Conservation (phyloP, 2,797 vertebrate genomes). For the Lagorchestes hirsutus region DNA sequence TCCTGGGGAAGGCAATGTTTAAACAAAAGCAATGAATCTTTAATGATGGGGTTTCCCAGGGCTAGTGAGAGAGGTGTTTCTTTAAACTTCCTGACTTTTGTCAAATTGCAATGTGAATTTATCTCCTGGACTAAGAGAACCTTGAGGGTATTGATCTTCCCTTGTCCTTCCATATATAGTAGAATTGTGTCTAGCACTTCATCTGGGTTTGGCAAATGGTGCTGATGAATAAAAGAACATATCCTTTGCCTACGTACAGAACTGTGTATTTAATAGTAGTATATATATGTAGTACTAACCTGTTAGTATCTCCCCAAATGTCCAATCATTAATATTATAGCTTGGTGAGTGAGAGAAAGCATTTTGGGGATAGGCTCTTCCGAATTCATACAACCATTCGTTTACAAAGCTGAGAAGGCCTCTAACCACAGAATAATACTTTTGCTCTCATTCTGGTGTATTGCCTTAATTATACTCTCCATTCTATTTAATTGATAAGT, state of each 20-base stretch:
- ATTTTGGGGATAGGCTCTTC: not conserved
- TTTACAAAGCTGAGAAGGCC: constrained; percentile 22
- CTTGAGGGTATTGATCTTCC: not conserved
- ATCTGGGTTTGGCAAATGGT: not conserved
- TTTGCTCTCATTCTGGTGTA: not conserved
- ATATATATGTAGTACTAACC: not conserved
- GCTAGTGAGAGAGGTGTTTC: not conserved
- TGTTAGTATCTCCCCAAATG: constrained; percentile 3
- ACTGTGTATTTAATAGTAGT: not conserved
- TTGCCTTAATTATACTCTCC: constrained; percentile 44
- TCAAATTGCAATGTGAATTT: not conserved
- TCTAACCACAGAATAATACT: constrained; percentile 6
- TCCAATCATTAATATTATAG: not conserved
- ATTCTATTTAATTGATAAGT: constrained; percentile 59
- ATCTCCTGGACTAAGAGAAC: not conserved
- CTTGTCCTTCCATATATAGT: not conserved
- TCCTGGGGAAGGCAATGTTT: not conserved
- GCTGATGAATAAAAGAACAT: constrained; percentile 9
- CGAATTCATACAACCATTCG: not conserved
- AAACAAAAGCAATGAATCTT: not conserved
- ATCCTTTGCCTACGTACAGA: not conserved
- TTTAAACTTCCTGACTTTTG: not conserved
- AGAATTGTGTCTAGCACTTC: not conserved
- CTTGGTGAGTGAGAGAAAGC: not conserved
- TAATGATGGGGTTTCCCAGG: not conserved